Evolutionary conservation across 2,888 invertebrate species (phyloP), one percentile per base, ranked within the genome.

Genomic region (Nemotelus nigrinus): DNA sequence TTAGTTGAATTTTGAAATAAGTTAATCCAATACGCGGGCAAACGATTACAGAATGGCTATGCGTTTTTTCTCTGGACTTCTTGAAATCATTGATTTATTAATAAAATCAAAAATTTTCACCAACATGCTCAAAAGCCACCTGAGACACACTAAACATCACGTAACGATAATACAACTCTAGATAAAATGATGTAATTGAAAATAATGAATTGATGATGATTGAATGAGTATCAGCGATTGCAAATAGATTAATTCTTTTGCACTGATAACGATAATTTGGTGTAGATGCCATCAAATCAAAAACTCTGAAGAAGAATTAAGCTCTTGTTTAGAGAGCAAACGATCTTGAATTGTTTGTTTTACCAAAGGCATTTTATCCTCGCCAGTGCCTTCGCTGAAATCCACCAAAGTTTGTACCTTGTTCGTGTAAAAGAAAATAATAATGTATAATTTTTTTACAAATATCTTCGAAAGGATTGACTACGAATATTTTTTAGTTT

Each of bases 311-410:
- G 70, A 53, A 70, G 70, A 53, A 25, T 53, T 41, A 55, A 53
- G 70, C 70, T 70, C 53, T 8, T 44, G n/a, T 55, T 25, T 25
- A 55, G 7, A 63, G 68, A 68, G 68, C 53, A 25, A 25, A 25
- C 25, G 41, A 60, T 58, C 53, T 60, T 70, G 60, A 5, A 41
- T 45, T 64, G 72, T 64, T 76, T 79, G 83, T 88, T 91, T 93
- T 93, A 96, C 95, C 95, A 95, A 92, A 91, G 95, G 95, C 88
- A 94, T 93, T 89, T 93, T 94, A 91, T 95, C 95, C 92, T 95
- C 95, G 89, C 93, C 92, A 88, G 93, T 92, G 90, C 91, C 90
- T 90, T 94, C 93, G 91, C 92, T 93, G 93, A 93, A 94, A 91
- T 94, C 95, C 93, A 93, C 93, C 92, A 93, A 91, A 90, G 93